These are phyloP conservation scores for Heteromurus nitidus DNA, from an alignment of 2,888 invertebrate genomes.

Conservation along the genomic window DNA sequence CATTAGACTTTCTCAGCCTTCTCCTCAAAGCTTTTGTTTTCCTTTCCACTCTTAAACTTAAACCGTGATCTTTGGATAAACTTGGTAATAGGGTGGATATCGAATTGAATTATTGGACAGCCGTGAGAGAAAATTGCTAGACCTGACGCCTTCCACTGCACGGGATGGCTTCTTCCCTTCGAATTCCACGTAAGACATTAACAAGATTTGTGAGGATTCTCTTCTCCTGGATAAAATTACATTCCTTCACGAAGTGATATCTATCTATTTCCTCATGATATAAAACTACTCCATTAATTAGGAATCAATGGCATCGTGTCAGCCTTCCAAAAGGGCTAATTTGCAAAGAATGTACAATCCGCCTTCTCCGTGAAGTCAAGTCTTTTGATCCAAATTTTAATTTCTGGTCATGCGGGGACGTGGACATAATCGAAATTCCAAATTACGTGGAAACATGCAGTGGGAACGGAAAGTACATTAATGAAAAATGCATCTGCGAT, in stretches of 20 bases:
- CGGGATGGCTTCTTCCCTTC: constrained; percentile 85
- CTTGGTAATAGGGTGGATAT: constrained; percentile 92
- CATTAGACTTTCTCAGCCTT: too few relatives aligned
- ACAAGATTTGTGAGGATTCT: not conserved
- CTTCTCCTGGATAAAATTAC: not conserved
- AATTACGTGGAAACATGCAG: constrained; percentile 89
- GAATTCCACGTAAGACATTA: constrained; percentile 87
- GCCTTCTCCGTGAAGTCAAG: constrained; percentile 90
- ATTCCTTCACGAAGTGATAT: not conserved
- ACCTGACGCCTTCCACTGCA: constrained; percentile 87
- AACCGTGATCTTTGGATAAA: too few relatives aligned
- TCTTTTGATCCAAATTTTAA: constrained; percentile 89
- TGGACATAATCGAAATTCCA: constrained; percentile 81
- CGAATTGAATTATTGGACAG: constrained; percentile 90
- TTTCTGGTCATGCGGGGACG: constrained; percentile 97
- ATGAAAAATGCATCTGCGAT: constrained; percentile 75
- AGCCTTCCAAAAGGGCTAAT: constrained; percentile 87
- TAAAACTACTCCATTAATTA: constrained; percentile 75
- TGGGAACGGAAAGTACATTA: constrained; percentile 86
- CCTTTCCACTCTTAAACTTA: too few relatives aligned
- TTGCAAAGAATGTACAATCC: constrained; percentile 92
- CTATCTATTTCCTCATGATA: not conserved
- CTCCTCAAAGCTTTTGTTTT: too few relatives aligned
- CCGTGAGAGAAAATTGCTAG: constrained; percentile 87
- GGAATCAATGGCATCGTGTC: constrained; percentile 88